Percentiles rank a stretch among this genome's conserved stretches.
These are phyloP conservation scores for Protonibea diacanthus DNA, from an alignment of 2,797 vertebrate genomes.

Conservation along the genomic window DNA sequence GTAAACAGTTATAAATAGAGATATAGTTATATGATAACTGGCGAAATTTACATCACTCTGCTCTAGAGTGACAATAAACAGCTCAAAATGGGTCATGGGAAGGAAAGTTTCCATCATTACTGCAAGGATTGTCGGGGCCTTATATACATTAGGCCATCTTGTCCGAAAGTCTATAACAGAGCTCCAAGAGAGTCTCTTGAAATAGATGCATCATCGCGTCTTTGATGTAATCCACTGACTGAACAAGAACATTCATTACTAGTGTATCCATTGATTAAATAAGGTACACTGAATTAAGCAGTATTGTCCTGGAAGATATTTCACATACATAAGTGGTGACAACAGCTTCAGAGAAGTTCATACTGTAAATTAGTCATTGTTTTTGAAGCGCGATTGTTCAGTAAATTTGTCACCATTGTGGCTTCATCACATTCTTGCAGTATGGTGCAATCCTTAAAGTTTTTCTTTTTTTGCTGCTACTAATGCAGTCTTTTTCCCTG, in stretches of 20 bases:
- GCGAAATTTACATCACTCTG: slow-evolving; percentile 66
- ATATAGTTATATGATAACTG: slow-evolving; percentile 85
- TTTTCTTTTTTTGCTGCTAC: slow-evolving; percentile 41
- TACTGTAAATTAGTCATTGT: slow-evolving; percentile 21
- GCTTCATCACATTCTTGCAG: slow-evolving; percentile 50
- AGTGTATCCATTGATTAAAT: slow-evolving; percentile 38
- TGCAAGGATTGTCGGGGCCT: slow-evolving; percentile 61
- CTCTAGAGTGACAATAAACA: slow-evolving; percentile 63
- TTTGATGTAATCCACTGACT: slow-evolving; percentile 42
- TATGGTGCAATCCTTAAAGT: slow-evolving; percentile 34
- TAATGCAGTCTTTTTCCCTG: slow-evolving; percentile 48
- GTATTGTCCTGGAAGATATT: slow-evolving; percentile 60
- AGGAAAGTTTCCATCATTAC: slow-evolving; percentile 45
- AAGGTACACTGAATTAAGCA: slow-evolving; percentile 40
- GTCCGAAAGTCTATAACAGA: slow-evolving; percentile 39
- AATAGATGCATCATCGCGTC: slow-evolving; percentile 38
- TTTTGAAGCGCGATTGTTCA: slow-evolving; percentile 33
- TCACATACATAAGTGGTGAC: slow-evolving; percentile 52
- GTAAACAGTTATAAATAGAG: slow-evolving; percentile 67
- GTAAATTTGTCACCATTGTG: slow-evolving; percentile 39
- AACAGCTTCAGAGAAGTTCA: slow-evolving; percentile 42
- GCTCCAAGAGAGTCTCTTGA: slow-evolving; percentile 59
- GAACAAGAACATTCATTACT: slow-evolving; percentile 48
- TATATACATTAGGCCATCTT: slow-evolving; percentile 27
- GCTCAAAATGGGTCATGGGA: slow-evolving; percentile 39